phyloP scores from a whole-genome alignment of 37 sponge, comb jelly and placozoan genomes.

The Ianthella basta region DNA sequence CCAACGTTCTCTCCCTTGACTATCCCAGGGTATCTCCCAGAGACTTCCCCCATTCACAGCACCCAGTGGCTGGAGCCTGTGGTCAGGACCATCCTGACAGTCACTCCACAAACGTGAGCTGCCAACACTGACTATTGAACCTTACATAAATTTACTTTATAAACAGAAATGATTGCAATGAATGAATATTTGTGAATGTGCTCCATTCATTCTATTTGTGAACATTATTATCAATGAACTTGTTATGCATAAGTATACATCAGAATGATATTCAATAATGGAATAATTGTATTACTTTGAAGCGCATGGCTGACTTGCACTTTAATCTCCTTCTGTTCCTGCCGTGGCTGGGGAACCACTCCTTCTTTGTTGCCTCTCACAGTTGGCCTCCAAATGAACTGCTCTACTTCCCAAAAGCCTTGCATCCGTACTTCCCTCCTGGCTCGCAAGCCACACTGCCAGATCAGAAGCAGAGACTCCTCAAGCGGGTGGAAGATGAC shows the following conservation, averaged over 20 bases:
- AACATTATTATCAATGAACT: no score
- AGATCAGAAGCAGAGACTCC: slow-evolving; percentile 17
- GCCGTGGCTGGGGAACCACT: no score
- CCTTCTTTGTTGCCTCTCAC: no score
- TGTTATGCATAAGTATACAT: neutral
- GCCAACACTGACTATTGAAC: neutral
- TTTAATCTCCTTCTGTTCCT: no score
- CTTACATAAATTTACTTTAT: neutral
- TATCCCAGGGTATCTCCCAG: slow-evolving; percentile 9
- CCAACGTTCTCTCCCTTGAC: neutral
- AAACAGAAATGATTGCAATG: no score
- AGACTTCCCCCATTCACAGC: slow-evolving; percentile 39
- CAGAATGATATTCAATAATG: neutral
- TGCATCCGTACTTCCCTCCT: slow-evolving; percentile 38
- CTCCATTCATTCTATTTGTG: no score
- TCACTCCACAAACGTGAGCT: slow-evolving; percentile 63
- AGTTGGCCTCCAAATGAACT: no score
- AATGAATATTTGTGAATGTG: no score
- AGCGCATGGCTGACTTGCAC: no score
- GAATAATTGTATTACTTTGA: neutral
- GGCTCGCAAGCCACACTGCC: neutral
- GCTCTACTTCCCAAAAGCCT: slow-evolving; percentile 46
- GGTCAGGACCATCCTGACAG: slow-evolving; percentile 50
- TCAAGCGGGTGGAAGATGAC: slow-evolving; percentile 72
- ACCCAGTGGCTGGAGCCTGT: slow-evolving; percentile 71